A percentile compares a stretch with the other conserved stretches of the same genome.
phyloP scores from a whole-genome alignment of 2,113 vertebrate species.

The Corythaixoides concolor region DNA sequence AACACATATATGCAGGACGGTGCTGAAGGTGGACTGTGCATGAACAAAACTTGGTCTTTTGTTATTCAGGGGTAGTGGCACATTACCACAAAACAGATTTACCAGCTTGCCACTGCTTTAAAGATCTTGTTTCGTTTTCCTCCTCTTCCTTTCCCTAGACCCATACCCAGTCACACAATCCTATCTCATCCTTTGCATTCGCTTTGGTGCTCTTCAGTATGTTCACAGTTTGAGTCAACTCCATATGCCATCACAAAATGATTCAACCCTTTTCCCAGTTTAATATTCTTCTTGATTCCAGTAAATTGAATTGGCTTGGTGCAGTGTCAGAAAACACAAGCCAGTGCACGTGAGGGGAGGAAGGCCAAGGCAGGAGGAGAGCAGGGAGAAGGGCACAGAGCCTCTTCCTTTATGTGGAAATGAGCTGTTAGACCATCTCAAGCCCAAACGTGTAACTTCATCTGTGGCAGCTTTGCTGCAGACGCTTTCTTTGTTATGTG shows the following conservation, averaged over 20 bases:
- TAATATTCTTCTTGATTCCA: not conserved
- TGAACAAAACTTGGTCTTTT: not conserved
- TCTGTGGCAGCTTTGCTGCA: not conserved
- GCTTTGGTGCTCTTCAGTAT: not conserved
- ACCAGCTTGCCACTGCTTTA: not conserved
- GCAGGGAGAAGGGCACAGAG: not conserved
- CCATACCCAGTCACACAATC: not conserved
- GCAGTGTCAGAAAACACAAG: conserved; percentile 20
- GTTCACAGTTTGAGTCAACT: not conserved
- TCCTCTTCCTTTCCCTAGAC: not conserved
- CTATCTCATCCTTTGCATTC: not conserved
- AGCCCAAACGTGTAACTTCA: not conserved
- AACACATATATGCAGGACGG: not conserved
- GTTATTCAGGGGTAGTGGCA: not conserved
- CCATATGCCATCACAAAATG: not conserved
- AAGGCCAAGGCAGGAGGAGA: not conserved
- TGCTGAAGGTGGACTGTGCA: not conserved
- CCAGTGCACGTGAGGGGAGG: not conserved
- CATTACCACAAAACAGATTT: not conserved
- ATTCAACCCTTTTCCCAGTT: not conserved
- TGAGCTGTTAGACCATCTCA: not conserved
- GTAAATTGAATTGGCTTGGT: not conserved
- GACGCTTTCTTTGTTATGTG: not conserved
- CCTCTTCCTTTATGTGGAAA: not conserved
- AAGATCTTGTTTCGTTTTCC: not conserved